phyloP scores from a whole-genome alignment of 2,113 vertebrate genomes.

The Tachuris rubrigastra region DNA sequence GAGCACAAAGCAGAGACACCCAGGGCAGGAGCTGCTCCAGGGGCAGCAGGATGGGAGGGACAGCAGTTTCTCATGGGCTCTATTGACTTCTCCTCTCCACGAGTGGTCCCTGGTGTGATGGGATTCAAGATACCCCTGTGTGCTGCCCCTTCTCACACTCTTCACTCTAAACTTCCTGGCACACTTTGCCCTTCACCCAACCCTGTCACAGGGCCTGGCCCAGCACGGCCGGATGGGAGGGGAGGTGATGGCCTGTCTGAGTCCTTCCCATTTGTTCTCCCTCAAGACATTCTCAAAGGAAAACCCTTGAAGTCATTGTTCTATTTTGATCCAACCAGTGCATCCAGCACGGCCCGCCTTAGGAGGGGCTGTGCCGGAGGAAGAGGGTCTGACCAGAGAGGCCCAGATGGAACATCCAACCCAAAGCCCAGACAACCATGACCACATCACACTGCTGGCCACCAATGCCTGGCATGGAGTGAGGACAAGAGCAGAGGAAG shows the following conservation, averaged over 20 bases:
- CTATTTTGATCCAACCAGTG: background rate
- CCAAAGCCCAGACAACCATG: background rate
- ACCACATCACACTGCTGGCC: background rate
- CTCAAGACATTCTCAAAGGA: constrained; percentile 13
- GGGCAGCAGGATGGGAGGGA: background rate
- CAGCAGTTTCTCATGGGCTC: background rate
- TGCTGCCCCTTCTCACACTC: background rate
- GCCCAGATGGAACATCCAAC: background rate
- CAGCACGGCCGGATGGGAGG: constrained; percentile 15
- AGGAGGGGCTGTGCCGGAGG: background rate
- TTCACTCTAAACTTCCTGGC: background rate
- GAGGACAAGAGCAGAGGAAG: background rate
- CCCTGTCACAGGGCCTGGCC: background rate
- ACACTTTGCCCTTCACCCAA: background rate
- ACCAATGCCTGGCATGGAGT: background rate
- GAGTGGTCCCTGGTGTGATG: background rate
- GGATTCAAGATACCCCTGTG: background rate
- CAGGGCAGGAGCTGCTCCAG: background rate
- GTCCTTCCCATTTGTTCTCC: constrained; percentile 3
- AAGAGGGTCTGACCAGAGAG: background rate
- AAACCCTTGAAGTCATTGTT: constrained; percentile 10
- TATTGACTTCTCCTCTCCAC: background rate
- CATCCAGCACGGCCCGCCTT: rapidly evolving
- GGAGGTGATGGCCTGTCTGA: background rate
- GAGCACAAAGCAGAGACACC: background rate